Conservation (phyloP, 2,113 vertebrate genomes). For the Eulacestoma nigropectus region DNA sequence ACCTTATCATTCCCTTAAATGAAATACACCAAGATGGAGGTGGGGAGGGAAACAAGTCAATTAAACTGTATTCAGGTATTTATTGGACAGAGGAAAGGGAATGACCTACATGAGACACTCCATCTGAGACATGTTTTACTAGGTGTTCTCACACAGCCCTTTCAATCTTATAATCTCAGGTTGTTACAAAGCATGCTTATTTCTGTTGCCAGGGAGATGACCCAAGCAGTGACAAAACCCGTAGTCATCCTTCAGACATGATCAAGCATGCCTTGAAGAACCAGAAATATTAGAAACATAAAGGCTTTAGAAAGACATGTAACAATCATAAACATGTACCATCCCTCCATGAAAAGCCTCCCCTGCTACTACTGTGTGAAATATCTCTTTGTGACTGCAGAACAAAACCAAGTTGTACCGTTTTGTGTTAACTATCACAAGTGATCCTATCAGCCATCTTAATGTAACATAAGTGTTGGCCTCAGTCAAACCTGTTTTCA, state of each 20-base stretch:
- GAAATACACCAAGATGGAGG: neutral
- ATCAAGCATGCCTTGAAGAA: slow-evolving; percentile 55
- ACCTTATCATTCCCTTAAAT: neutral
- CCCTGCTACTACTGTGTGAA: neutral
- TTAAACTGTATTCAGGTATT: neutral
- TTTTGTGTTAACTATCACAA: neutral
- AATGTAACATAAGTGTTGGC: neutral
- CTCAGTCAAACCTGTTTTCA: neutral
- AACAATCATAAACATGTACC: neutral
- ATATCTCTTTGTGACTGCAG: neutral
- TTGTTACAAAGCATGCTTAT: neutral
- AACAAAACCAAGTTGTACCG: neutral
- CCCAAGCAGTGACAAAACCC: slow-evolving; percentile 22
- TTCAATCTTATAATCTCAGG: slow-evolving; percentile 6
- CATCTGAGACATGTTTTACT: slow-evolving; percentile 1
- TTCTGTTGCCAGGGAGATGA: slow-evolving; percentile 45
- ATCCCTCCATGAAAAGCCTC: neutral
- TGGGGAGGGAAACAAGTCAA: neutral
- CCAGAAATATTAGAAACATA: slow-evolving; percentile 43
- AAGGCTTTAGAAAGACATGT: neutral
- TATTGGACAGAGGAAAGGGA: neutral
- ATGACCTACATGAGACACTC: neutral
- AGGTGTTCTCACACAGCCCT: neutral
- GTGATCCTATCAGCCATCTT: neutral
- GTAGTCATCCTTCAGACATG: slow-evolving; percentile 27